Base-by-base conservation (phyloP, 2,113 vertebrate genomes). In the Gobius niger region DNA sequence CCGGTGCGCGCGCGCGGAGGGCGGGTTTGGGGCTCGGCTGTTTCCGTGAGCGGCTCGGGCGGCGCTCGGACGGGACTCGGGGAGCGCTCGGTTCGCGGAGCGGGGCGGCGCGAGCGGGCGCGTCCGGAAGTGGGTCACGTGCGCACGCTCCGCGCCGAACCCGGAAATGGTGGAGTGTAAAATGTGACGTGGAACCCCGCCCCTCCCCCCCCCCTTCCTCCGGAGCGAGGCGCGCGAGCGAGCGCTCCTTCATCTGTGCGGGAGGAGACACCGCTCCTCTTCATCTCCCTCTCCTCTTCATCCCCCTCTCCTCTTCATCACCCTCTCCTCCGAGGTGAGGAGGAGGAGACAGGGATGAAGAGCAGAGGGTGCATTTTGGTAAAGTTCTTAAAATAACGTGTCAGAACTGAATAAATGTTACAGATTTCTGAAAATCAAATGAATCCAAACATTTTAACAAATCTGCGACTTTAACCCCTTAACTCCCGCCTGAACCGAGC, bases 51-150 rank as follows among this genome's bases (percentile, higher is more conserved):
- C 24, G 24, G 15, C 9, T 19, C 7, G 16, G 52, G 52, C 9
- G 16, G 9, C 9, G 52, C 52, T 53, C 52, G 52, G 52, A 9
- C 8, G 5, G 24, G 24, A 15, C 56, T 59, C 34, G 34, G 11
- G 54, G 56, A 4, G 34, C 34, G 56, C 40, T 59, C 14, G 11
- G 19, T 41, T 41, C 15, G 2, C 8, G 40, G 6, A 59, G 8
- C 13, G 13, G 12, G 24, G 34, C 56, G 34, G 56, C 13, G 56
- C 56, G 56, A 7, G 13, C 12, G 9, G 7, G 56, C 56, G 56
- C 15, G 34, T 59, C 56, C 56, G 56, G 56, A 59, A 59, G 56
- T 5, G 34, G 56, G 56, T 59, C 56, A 59, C 56, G 56, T 59
- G 56, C 56, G 34, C 56, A 59, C 24, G 34, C 24, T 59, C 56